These are phyloP conservation scores for Drosophila willistoni DNA, from an alignment of 1,140 invertebrate genomes.

Conservation along the genomic window DNA sequence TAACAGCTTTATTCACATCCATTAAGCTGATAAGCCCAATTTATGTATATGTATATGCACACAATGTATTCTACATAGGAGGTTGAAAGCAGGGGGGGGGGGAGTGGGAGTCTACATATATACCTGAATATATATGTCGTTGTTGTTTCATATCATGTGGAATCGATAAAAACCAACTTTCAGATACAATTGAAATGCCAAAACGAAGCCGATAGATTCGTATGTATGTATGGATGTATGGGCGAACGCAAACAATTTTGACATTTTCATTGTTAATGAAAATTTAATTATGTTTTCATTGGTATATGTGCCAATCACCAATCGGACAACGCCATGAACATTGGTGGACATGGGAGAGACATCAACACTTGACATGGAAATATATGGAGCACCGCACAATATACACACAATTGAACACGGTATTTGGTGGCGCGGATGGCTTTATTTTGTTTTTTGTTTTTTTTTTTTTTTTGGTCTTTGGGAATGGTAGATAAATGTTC, in stretches of 20 bases:
- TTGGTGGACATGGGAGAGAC: conserved; percentile 22
- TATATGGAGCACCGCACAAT: background rate
- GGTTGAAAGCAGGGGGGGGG: too few relatives aligned
- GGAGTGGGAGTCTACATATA: background rate
- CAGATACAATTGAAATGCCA: conserved; percentile 48
- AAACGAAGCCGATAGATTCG: conserved; percentile 26
- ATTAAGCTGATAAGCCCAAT: conserved; percentile 42
- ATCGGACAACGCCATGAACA: too few relatives aligned
- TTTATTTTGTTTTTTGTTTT: background rate
- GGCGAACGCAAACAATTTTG: conserved; percentile 56
- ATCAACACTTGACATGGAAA: conserved; percentile 11
- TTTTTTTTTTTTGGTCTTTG: background rate
- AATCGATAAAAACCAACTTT: conserved; percentile 51
- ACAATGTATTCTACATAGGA: background rate
- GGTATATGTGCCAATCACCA: conserved; percentile 31
- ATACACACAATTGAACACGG: background rate
- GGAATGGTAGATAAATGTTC: conserved; percentile 33
- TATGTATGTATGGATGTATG: background rate
- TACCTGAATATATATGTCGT: conserved; percentile 14
- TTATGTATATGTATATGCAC: conserved; percentile 23
- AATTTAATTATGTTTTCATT: conserved; percentile 75
- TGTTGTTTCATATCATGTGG: conserved; percentile 20
- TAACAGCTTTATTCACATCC: conserved; percentile 39
- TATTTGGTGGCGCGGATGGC: background rate
- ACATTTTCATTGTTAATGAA: conserved; percentile 80